Percentiles rank a stretch among this genome's conserved stretches.
These are phyloP conservation scores for Blastobasis adustella DNA, from an alignment of 2,888 invertebrate species.

Conservation along the genomic window DNA sequence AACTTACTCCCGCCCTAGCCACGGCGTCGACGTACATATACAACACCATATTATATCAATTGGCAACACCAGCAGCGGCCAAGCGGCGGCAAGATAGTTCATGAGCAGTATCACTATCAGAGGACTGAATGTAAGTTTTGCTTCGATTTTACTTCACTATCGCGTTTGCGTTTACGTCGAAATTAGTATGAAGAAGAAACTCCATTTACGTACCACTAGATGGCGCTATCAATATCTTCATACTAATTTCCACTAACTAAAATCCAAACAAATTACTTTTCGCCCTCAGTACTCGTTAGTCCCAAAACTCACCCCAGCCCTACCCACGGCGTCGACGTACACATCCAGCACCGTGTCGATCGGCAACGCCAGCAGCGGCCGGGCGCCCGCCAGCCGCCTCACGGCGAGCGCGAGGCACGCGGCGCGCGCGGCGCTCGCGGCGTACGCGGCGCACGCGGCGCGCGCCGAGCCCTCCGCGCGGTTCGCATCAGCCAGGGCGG, in stretches of 20 bases:
- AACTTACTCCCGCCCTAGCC: slow-evolving; percentile 32
- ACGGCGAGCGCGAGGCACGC: slow-evolving; percentile 58
- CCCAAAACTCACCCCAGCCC: slow-evolving; percentile 28
- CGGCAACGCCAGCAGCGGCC: slow-evolving; percentile 65
- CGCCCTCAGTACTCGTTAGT: no score
- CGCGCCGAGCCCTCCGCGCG: slow-evolving; percentile 43
- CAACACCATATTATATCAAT: slow-evolving; percentile 57
- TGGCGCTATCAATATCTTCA: no score
- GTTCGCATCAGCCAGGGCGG: slow-evolving; percentile 59
- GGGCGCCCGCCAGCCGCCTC: slow-evolving; percentile 34
- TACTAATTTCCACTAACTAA: no score
- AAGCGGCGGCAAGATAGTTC: no score
- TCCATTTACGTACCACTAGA: no score
- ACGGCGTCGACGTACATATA: slow-evolving; percentile 62
- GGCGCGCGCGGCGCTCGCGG: slow-evolving; percentile 31
- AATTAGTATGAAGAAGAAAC: no score
- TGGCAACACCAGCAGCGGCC: slow-evolving; percentile 65
- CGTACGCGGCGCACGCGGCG: slow-evolving; percentile 24
- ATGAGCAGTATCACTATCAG: no score
- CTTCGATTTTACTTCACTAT: no score
- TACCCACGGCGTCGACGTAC: slow-evolving; percentile 55
- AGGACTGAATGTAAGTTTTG: no score
- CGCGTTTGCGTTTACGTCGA: no score
- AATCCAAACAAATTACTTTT: no score
- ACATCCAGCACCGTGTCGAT: slow-evolving; percentile 59